These are phyloP conservation scores for Adelognathus sp. DNA, from an alignment of 2,888 invertebrate genomes.

Conservation along the genomic window DNA sequence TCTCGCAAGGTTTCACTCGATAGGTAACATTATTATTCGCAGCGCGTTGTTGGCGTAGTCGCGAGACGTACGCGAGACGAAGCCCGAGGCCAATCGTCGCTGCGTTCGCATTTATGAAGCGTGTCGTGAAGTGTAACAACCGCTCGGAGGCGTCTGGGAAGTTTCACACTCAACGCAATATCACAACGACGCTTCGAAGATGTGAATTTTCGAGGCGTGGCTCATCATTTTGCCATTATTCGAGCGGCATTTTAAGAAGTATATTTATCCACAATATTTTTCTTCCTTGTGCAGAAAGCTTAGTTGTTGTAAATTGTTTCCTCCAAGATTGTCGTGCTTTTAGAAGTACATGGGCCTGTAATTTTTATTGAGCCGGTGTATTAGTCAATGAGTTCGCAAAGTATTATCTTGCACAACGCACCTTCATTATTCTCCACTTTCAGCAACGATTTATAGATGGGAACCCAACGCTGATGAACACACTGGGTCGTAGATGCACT, in stretches of 20 bases:
- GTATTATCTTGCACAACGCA: no score
- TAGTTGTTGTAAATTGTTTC: no score
- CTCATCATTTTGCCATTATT: background rate
- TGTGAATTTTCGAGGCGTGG: background rate
- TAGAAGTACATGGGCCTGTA: no score
- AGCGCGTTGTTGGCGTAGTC: constrained; percentile 17
- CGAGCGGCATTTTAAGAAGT: background rate
- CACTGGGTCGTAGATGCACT: no score
- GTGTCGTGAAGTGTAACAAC: constrained; percentile 6
- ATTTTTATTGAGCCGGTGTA: no score
- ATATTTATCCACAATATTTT: no score
- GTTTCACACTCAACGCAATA: background rate
- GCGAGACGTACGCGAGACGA: background rate
- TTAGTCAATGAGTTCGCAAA: no score
- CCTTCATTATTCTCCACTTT: no score
- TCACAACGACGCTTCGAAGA: background rate
- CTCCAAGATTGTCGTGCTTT: no score
- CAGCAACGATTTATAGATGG: no score
- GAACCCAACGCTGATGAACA: no score
- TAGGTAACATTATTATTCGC: constrained; percentile 43
- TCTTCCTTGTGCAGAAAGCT: no score
- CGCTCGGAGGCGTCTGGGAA: background rate
- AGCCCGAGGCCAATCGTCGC: constrained; percentile 11
- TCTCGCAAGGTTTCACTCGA: constrained; percentile 41
- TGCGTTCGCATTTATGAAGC: constrained; percentile 1